These are phyloP conservation scores for Pteria penguin DNA, from an alignment of 2,888 invertebrate genomes.

Conservation along the genomic window DNA sequence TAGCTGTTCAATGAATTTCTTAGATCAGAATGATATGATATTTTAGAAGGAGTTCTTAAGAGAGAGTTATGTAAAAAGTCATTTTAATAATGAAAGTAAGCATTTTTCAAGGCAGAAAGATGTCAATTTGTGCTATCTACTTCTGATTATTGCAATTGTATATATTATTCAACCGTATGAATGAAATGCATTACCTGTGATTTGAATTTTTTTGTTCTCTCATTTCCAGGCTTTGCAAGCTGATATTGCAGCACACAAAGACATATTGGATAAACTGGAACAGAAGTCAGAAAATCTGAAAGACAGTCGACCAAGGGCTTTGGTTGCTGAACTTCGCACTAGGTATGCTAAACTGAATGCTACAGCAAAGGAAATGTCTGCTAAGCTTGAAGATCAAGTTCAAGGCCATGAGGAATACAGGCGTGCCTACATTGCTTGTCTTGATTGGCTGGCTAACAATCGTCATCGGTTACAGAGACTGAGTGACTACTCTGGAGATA, in stretches of 20 bases:
- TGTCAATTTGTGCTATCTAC: too few relatives aligned
- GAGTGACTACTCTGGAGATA: slow-evolving; percentile 92
- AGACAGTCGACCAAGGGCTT: slow-evolving; percentile 87
- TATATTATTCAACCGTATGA: too few relatives aligned
- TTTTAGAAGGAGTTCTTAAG: too few relatives aligned
- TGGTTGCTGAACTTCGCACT: slow-evolving; percentile 64
- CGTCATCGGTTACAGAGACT: slow-evolving; percentile 91
- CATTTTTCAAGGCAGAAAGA: too few relatives aligned
- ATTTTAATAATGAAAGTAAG: too few relatives aligned
- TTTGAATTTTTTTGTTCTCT: too few relatives aligned
- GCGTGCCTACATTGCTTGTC: slow-evolving; percentile 68
- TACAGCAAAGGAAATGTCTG: slow-evolving; percentile 84
- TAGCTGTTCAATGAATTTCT: too few relatives aligned
- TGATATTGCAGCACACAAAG: slow-evolving; percentile 71
- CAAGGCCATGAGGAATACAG: slow-evolving; percentile 87
- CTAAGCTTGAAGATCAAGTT: slow-evolving; percentile 88
- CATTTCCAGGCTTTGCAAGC: slow-evolving; percentile 69
- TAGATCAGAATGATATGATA: too few relatives aligned
- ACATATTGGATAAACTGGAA: slow-evolving; percentile 92
- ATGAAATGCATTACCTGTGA: too few relatives aligned
- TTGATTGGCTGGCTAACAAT: slow-evolving; percentile 89
- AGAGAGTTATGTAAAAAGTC: too few relatives aligned
- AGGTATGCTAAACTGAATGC: slow-evolving; percentile 52
- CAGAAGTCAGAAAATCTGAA: slow-evolving; percentile 92
- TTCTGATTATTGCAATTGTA: too few relatives aligned